Evolutionary conservation across 2,888 invertebrate species (phyloP), one percentile per base, ranked within the genome.

Genomic region (Sclerodermus sp.): DNA sequence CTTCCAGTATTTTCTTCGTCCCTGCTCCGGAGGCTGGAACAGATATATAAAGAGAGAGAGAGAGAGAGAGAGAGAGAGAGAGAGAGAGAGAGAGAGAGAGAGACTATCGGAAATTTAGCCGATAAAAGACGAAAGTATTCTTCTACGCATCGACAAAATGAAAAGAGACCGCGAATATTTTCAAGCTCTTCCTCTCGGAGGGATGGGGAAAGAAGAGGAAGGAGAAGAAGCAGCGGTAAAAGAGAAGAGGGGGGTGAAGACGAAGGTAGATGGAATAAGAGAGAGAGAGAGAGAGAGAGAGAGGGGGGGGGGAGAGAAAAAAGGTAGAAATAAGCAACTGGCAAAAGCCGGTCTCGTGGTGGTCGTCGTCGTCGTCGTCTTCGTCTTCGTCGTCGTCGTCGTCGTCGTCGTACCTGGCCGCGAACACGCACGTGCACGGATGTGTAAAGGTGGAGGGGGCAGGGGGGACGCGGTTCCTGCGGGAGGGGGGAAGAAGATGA

Each of bases 401-500:
- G n/a, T n/a, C n/a, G n/a, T n/a, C n/a, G n/a, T n/a, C 43, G 37
- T n/a, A 47, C 36, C 30, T 4, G 13, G 10, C 10, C 23, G 42
- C 15, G 42, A 23, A 23, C 23, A 23, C 23, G 23, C 23, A 23
- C 23, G 23, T 23, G 23, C 23, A 38, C 40, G 18, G 15, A 41
- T 39, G 47, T 29, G 49, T 52, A 52, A 56, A 57, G 55, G 60
- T 57, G 44, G 18, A 36, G 40, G 23, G 32, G 16, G 51, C 45
- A 49, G 55, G 45, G 50, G 29, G 45, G 43, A 34, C 23, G 23
- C 23, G 23, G 23, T 23, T 23, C 8, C 23, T 8, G 34, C 34
- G 34, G 13, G 34, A 34, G 46, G 64, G 59, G 60, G 64, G 55
- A 56, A 53, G 48, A 56, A 44, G 59, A 55, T 51, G 52, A 54